These are phyloP conservation scores for Mustelus asterias DNA, from an alignment of 2,113 vertebrate species.

Conservation along the genomic window DNA sequence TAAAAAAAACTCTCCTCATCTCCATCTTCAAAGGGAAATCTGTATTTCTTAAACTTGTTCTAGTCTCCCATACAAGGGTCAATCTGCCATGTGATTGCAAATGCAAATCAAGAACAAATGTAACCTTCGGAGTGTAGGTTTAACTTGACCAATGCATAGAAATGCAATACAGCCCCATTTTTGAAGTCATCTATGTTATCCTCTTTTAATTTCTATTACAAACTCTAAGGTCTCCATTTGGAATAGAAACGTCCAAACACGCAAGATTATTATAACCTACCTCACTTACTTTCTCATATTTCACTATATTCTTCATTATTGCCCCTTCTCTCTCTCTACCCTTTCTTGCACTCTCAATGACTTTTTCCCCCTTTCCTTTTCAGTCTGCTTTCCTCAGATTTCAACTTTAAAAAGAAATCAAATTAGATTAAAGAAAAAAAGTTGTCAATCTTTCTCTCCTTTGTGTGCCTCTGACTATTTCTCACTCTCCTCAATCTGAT, in stretches of 20 bases:
- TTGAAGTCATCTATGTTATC: background rate
- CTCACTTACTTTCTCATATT: background rate
- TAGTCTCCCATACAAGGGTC: too few relatives aligned
- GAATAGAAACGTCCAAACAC: background rate
- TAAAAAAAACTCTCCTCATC: too few relatives aligned
- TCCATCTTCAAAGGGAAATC: too few relatives aligned
- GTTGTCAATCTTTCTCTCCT: background rate
- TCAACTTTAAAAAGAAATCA: background rate
- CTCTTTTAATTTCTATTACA: background rate
- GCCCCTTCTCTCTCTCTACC: background rate
- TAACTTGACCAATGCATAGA: background rate
- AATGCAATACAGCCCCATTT: background rate
- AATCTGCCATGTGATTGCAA: too few relatives aligned
- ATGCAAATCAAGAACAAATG: background rate
- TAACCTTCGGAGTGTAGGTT: background rate
- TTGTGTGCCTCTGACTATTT: too few relatives aligned
- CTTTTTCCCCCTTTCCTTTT: background rate
- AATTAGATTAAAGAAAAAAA: background rate
- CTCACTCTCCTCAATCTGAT: background rate
- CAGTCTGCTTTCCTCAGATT: background rate
- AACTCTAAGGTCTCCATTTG: background rate
- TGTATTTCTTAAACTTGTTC: too few relatives aligned
- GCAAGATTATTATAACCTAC: background rate
- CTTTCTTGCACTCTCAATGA: too few relatives aligned
- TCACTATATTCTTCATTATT: background rate